phyloP scores from a whole-genome alignment of 1,140 invertebrate species.

The Neodiprion virginianus region DNA sequence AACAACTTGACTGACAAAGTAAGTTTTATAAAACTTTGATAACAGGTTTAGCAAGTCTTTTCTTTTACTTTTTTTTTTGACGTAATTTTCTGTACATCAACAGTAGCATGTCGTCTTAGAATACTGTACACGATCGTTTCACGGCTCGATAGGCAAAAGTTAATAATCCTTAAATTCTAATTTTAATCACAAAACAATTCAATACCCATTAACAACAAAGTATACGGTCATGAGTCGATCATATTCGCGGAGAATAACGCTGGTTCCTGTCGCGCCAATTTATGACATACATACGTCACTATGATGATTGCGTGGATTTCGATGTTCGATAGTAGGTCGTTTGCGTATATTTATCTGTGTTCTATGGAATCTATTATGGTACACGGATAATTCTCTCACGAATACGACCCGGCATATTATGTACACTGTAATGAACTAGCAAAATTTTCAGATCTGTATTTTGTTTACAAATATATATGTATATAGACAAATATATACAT shows the following conservation, averaged over 20 bases:
- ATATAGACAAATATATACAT: neutral
- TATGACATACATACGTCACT: neutral
- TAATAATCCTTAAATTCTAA: neutral
- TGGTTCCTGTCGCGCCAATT: neutral
- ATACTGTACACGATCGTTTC: neutral
- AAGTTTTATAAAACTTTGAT: too few relatives aligned
- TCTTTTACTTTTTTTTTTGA: neutral
- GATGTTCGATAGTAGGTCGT: too few relatives aligned
- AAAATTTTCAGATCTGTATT: neutral
- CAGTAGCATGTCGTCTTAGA: neutral
- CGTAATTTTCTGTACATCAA: neutral
- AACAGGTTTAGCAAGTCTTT: too few relatives aligned
- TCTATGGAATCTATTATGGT: neutral
- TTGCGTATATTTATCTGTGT: neutral
- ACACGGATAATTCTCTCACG: neutral
- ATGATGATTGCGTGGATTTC: too few relatives aligned
- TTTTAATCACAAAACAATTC: neutral
- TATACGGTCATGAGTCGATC: neutral
- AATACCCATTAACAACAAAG: neutral
- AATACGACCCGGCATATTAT: neutral
- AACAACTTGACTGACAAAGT: neutral
- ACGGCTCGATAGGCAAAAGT: neutral
- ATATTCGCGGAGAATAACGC: neutral
- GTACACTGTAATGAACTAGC: neutral
- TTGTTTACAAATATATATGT: neutral